phyloP scores from a whole-genome alignment of 2,888 invertebrate species.

The Bembecia ichneumoniformis region DNA sequence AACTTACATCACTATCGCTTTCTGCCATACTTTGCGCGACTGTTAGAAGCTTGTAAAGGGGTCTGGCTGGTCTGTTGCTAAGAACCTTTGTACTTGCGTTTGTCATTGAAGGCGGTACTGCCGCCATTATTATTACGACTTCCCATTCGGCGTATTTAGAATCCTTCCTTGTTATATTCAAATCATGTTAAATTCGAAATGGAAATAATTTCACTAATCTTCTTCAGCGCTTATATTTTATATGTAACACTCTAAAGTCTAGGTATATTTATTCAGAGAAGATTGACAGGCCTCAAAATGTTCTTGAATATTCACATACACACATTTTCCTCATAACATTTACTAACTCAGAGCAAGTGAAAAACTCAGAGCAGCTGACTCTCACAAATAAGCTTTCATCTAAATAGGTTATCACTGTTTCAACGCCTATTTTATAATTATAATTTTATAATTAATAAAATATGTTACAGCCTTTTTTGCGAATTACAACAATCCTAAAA shows the following conservation, averaged over 20 bases:
- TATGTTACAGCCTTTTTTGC: conserved; percentile 26
- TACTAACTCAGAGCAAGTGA: no score
- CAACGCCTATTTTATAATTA: conserved; percentile 18
- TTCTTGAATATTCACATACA: no score
- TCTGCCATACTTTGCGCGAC: conserved; percentile 59
- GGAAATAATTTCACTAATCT: conserved; percentile 17
- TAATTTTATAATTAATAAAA: conserved; percentile 35
- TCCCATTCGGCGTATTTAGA: conserved; percentile 38
- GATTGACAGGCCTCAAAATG: no score
- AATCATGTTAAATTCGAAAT: conserved; percentile 30
- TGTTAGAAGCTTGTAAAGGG: conserved; percentile 65
- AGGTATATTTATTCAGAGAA: no score
- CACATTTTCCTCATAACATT: no score
- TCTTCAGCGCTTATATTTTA: no score
- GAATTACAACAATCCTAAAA: conserved; percentile 27
- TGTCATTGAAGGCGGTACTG: conserved; percentile 52
- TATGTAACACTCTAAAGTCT: no score
- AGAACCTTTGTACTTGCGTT: conserved; percentile 41
- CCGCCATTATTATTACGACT: conserved; percentile 53
- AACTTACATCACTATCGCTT: conserved; percentile 71
- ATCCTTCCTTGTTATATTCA: conserved; percentile 53
- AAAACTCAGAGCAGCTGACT: no score
- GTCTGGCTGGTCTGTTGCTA: conserved; percentile 60
- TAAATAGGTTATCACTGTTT: no score
- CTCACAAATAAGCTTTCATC: no score